Evolutionary conservation across 2,113 vertebrate species (phyloP), one percentile per base, ranked within the genome.

Genomic region (Phalacrocorax aristotelis): DNA sequence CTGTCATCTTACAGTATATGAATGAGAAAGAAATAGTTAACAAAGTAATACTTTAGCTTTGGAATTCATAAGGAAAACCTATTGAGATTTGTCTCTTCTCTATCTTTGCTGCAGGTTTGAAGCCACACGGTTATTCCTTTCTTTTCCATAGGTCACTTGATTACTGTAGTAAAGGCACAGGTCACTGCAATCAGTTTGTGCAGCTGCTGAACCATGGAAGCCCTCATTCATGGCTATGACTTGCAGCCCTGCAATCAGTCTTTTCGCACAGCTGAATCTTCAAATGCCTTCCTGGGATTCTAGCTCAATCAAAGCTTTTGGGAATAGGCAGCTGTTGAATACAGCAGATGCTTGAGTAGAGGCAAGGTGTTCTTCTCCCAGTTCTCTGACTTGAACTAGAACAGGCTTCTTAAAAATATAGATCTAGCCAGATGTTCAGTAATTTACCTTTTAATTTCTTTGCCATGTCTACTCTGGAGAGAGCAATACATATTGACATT

Each of bases 371-470:
- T 96, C 34, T 75, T 75, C 71, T 76, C 16, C 32, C 25, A 30
- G 20, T 79, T 87, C 58, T 87, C 46, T 72, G 58, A 62, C 49
- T 85, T 62, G 69, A 69, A 75, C 65, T 65, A 42, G 30, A 72
- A 40, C 2, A 21, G 34, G 10, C 17, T 91, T 91, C 54, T 90
- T 84, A 82, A 93, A 94, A 89, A 76, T 81, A 42, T 7, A 65
- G 10, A 69, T 82, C 49, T 58, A 80, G 25, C 27, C 87, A 94
- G 66, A 95, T 87, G 74, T 93, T 96, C 82, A 66, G 49, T 82
- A 84, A 82, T 94, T 79, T 84, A 49, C 54, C 72, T 90, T 95
- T 78, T 77, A 65, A 85, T 95, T 96, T 95, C 74, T 89, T 96
- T 96, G 89, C 83, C 49, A 51, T 54, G 36, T 82, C 57, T 92